Evolutionary conservation across 2,113 vertebrate species (phyloP).

Genomic region (Cynoglossus semilaevis): DNA sequence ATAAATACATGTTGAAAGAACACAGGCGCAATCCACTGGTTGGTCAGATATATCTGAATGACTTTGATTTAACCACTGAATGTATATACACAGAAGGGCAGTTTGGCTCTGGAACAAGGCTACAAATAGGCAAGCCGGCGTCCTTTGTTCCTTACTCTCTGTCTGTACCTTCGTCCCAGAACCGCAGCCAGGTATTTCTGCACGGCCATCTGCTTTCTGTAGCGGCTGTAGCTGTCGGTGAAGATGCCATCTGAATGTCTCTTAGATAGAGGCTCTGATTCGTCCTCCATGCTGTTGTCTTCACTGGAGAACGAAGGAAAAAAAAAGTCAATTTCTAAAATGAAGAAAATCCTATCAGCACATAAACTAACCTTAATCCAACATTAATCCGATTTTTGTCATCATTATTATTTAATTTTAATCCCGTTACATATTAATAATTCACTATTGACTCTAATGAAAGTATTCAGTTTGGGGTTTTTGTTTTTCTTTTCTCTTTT

Average conservation of each 20-base stretch:
- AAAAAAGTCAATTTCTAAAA: neutral
- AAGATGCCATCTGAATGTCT: slow-evolving; percentile 98
- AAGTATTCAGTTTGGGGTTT: too few relatives aligned
- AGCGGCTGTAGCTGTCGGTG: slow-evolving; percentile 99
- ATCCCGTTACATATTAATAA: too few relatives aligned
- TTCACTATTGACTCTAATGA: too few relatives aligned
- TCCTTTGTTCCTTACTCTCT: slow-evolving; percentile 99
- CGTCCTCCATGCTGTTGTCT: slow-evolving; percentile 83
- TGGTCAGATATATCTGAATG: slow-evolving; percentile 92
- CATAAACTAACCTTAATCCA: too few relatives aligned
- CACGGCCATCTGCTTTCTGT: slow-evolving; percentile 99
- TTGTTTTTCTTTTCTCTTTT: neutral
- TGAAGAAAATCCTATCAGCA: neutral
- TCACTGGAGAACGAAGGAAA: slow-evolving; percentile 64
- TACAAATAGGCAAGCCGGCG: slow-evolving; percentile 98
- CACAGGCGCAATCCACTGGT: slow-evolving; percentile 93
- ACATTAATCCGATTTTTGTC: too few relatives aligned
- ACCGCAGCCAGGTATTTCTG: slow-evolving; percentile 99
- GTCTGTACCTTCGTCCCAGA: slow-evolving; percentile 99
- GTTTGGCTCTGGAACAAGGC: slow-evolving; percentile 78
- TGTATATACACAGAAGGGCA: slow-evolving; percentile 80
- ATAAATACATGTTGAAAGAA: slow-evolving; percentile 99
- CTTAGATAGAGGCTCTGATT: slow-evolving; percentile 91
- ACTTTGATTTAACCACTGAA: slow-evolving; percentile 85
- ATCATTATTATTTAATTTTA: too few relatives aligned